Evolutionary conservation across 2,797 vertebrate genomes (phyloP), one percentile per base, ranked within the genome.

Genomic region (Scolopax bukidnonensis): DNA sequence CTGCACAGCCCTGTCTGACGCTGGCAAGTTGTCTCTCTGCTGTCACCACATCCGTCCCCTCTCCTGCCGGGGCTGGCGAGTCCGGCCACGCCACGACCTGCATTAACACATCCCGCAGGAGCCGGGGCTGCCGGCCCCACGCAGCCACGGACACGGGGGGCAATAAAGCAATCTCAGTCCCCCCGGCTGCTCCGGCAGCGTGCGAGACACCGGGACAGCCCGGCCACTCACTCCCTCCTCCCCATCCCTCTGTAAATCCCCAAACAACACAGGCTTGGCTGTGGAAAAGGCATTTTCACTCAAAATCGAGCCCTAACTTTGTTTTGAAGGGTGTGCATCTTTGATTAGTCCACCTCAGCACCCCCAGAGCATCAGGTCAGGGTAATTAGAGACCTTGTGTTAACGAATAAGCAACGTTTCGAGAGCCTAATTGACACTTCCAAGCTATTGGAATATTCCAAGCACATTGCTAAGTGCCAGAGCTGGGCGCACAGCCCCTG

Each of bases 381-480:
- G 56, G 80, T 86, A 84, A 91, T 94, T 91, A 94, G 80, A 82
- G 79, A 93, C 63, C 80, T 77, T 18, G 68, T 60, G 45, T 84
- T 96, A 95, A 95, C 2, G 17, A 68, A 51, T 30, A 77, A 84
- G 65, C 40, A 33, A 30, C 32, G 45, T 30, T 64, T 86, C 75
- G 21, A 65, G 79, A 77, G 79, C 48, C 78, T 94, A 79, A 94
- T 32, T 84, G 90, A 94, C 68, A 36, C 33, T 80, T 87, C 54
- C 73, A 75, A 91, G 53, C 41, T 47, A 47, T 47, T 47, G 45
- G 20, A 47, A 47, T 47, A 47, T 47, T 47, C 71, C 57, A 1
- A 3, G 63, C 19, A 0, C 1, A 30, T 57, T 14, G 70, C 59
- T 95, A 74, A 73, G 82, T 73, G 65, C 47, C 54, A 23, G 45